phyloP scores from a whole-genome alignment of 2,797 vertebrate species.

The Smutsia temminckii region DNA sequence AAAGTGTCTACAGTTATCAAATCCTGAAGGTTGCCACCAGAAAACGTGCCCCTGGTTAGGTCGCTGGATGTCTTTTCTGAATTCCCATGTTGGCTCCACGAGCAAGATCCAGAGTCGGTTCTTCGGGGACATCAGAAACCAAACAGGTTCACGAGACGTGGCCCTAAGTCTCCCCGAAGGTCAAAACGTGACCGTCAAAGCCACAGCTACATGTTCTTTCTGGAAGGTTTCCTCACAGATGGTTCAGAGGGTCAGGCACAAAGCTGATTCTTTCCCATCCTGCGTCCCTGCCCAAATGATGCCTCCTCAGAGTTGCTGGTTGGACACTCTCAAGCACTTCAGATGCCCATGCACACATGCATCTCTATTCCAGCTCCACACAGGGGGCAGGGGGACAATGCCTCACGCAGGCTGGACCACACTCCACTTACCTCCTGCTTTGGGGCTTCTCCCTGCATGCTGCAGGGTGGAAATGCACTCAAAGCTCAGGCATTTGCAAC shows the following conservation, averaged over 20 bases:
- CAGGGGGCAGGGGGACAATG: background rate
- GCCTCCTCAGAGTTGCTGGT: background rate
- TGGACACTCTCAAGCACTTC: background rate
- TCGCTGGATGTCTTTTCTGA: conserved; percentile 74
- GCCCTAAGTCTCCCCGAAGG: background rate
- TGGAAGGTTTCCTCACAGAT: background rate
- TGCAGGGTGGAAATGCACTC: background rate
- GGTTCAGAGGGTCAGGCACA: background rate
- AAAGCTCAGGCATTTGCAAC: fast-evolving
- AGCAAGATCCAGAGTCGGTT: background rate
- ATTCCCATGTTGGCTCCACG: conserved; percentile 1
- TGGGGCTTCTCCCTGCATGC: fast-evolving
- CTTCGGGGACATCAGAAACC: background rate
- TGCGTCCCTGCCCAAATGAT: background rate
- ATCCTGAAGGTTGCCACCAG: background rate
- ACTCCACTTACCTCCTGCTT: background rate
- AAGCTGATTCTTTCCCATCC: background rate
- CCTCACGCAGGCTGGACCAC: fast-evolving
- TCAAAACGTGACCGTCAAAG: background rate
- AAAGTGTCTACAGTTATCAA: background rate
- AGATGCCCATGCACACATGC: background rate
- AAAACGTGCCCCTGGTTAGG: conserved; percentile 36
- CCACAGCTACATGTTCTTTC: background rate
- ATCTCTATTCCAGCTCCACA: background rate
- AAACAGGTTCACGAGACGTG: background rate